Evolutionary conservation across 2,113 vertebrate species (phyloP).

Genomic region (Nothocercus nigrocapillus): DNA sequence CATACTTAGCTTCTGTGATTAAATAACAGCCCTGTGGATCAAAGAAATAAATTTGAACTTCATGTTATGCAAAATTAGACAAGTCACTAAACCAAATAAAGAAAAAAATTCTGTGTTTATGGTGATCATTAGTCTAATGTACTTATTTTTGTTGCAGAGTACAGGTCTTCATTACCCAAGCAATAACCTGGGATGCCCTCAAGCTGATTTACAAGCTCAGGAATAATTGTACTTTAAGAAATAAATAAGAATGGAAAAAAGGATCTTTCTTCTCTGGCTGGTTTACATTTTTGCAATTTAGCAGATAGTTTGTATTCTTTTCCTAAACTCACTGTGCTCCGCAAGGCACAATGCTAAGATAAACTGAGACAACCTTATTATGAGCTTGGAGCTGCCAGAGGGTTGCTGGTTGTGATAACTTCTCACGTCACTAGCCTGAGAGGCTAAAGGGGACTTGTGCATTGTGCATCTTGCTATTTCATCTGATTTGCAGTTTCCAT

Average conservation of each 20-base stretch:
- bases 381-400: not conserved
- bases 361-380: not conserved
- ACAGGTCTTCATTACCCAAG: not conserved
- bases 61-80: not conserved
- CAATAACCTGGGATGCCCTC: not conserved
- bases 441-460: not conserved
- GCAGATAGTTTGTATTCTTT: not conserved
- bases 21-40: not conserved
- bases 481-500: not conserved
- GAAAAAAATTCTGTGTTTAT: not conserved
- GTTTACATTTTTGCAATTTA: conserved; percentile 9
- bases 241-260: not conserved
- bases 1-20: not conserved
- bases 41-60: not conserved
- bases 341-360: not conserved
- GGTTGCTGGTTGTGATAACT: not conserved
- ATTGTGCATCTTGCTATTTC: not conserved
- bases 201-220: not conserved
- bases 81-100: not conserved
- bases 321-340: not conserved
- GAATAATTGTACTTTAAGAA: not conserved
- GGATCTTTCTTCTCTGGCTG: not conserved
- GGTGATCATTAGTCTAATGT: not conserved
- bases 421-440: not conserved
- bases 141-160: not conserved